A percentile compares a stretch with the other conserved stretches of the same genome.
Evolutionary conservation across 2,797 vertebrate species (phyloP).

Genomic region (Rhodeus uyekii): DNA sequence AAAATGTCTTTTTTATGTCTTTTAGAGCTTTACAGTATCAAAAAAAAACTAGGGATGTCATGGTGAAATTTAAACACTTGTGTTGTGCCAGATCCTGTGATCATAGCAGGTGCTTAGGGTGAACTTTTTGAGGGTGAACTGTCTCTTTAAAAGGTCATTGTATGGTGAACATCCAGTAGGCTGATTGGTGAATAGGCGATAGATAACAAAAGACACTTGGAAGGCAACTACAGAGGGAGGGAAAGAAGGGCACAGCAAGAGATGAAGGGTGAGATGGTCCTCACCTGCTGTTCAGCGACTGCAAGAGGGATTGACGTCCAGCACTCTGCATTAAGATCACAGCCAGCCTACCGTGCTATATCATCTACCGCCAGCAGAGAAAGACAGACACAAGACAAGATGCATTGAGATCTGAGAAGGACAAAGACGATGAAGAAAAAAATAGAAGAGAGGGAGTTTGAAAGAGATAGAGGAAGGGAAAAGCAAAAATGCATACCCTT

Average conservation of each 20-base stretch:
- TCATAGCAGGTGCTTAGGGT: not conserved
- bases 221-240: conserved; percentile 57
- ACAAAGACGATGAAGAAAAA: conserved; percentile 46
- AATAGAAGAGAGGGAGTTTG: conserved; percentile 41
- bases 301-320: conserved; percentile 62
- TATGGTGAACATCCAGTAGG: conserved; percentile 58
- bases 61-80: not conserved
- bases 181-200: conserved; percentile 57
- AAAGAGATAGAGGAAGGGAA: conserved; percentile 46
- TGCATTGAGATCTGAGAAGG: conserved; percentile 38
- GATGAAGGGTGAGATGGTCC: conserved; percentile 49
- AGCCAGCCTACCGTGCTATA: conserved; percentile 52
- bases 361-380: conserved; percentile 55
- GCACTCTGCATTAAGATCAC: conserved; percentile 64
- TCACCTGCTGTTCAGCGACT: conserved; percentile 38
- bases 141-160: conserved; percentile 10
- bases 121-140: not conserved
- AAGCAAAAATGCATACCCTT: not conserved
- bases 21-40: conserved; percentile 22
- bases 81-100: not conserved
- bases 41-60: not conserved
- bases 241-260: conserved; percentile 24
- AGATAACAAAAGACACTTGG: conserved; percentile 55
- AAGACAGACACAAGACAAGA: conserved; percentile 43
- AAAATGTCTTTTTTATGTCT: not conserved